Evolutionary conservation across 2,113 vertebrate genomes (phyloP).

Genomic region (Lepus americanus): DNA sequence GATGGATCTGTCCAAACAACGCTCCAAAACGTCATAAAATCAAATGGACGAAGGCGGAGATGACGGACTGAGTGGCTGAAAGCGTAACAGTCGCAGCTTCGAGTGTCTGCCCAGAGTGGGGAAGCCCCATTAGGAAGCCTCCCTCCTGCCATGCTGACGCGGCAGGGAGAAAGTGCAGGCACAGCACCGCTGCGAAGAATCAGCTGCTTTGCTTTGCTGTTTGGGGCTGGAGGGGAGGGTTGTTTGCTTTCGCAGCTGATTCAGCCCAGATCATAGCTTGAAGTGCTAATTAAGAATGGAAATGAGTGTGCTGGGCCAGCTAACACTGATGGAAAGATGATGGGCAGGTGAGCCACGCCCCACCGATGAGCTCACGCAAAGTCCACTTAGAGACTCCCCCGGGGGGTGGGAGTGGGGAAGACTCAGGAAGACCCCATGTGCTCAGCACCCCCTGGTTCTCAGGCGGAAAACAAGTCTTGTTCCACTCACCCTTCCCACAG

Average conservation of each 20-base stretch:
- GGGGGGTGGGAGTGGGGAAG: neutral
- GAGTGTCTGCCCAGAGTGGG: neutral
- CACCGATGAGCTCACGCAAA: slow-evolving; percentile 50
- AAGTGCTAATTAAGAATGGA: slow-evolving; percentile 69
- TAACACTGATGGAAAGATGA: slow-evolving; percentile 46
- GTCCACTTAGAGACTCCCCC: neutral
- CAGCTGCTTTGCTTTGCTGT: neutral
- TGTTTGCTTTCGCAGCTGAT: slow-evolving; percentile 41
- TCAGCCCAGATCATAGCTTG: neutral
- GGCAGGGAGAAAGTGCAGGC: neutral
- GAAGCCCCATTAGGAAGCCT: neutral
- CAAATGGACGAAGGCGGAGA: neutral
- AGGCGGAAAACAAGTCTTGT: neutral
- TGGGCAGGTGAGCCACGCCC: neutral
- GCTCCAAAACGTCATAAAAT: slow-evolving; percentile 21
- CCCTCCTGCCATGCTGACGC: neutral
- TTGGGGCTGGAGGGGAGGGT: neutral
- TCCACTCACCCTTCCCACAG: neutral
- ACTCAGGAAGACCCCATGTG: neutral
- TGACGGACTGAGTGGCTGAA: neutral
- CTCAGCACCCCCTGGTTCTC: slow-evolving; percentile 2
- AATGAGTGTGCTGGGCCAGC: neutral
- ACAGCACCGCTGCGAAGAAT: neutral
- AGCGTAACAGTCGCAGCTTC: neutral
- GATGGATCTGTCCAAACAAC: neutral